Evolutionary conservation across 2,113 vertebrate genomes (phyloP).

Genomic region (Caloenas nicobarica): DNA sequence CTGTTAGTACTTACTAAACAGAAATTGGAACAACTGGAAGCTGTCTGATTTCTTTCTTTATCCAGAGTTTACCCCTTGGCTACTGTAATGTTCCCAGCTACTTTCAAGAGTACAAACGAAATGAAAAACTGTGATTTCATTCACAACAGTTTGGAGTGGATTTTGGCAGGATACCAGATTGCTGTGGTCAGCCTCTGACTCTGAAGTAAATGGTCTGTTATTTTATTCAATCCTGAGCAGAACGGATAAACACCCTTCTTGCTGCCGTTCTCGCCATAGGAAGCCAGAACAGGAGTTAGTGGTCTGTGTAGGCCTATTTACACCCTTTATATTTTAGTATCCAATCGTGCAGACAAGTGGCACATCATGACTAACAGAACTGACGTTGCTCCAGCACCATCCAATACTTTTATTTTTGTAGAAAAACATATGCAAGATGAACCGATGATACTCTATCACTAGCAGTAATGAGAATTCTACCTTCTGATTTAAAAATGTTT

Average conservation of each 20-base stretch:
- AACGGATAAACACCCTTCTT: background rate
- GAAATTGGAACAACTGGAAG: background rate
- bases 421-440: background rate
- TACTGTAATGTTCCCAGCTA: conserved; percentile 20
- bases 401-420: background rate
- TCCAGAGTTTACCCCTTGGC: conserved; percentile 2
- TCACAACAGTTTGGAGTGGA: background rate
- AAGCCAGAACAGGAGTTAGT: background rate
- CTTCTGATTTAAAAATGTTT: background rate
- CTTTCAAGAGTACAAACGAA: conserved; percentile 19
- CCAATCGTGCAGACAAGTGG: background rate
- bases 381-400: background rate
- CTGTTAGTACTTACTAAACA: background rate
- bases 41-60: background rate
- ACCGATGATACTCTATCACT: background rate
- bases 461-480: background rate
- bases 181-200: background rate
- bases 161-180: conserved; percentile 41
- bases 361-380: background rate
- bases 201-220: background rate
- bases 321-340: background rate
- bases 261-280: background rate
- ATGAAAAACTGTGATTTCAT: conserved; percentile 15
- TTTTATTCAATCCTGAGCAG: background rate
- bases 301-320: background rate